A percentile compares a stretch with the other conserved stretches of the same genome.
These are phyloP conservation scores for Tetanocera ferruginea DNA, from an alignment of 2,888 invertebrate genomes.

Conservation along the genomic window DNA sequence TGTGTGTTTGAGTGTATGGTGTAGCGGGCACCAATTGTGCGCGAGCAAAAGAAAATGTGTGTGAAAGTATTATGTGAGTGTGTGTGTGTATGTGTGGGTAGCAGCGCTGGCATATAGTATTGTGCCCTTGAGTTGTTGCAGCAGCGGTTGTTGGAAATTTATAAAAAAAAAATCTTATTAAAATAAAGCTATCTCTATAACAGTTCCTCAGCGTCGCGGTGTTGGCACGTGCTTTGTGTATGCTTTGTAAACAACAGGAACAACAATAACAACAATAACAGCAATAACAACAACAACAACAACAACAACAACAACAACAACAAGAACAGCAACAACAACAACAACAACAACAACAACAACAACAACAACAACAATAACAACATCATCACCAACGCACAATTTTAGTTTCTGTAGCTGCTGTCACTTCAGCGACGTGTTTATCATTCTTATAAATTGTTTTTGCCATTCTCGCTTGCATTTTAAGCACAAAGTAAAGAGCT, in stretches of 20 bases:
- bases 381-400: not conserved
- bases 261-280: not conserved
- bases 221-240: not conserved
- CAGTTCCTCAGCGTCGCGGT: too few relatives aligned
- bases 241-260: too few relatives aligned
- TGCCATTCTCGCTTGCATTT: too few relatives aligned
- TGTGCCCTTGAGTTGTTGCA: too few relatives aligned
- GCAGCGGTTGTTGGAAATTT: too few relatives aligned
- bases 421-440: not conserved
- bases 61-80: constrained; percentile 3
- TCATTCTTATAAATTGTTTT: too few relatives aligned
- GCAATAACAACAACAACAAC: not conserved
- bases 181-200: too few relatives aligned
- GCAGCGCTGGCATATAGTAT: too few relatives aligned
- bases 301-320: not conserved
- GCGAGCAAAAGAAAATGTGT: not conserved
- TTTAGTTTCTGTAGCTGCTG: not conserved
- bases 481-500: too few relatives aligned
- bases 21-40: not conserved
- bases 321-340: too few relatives aligned
- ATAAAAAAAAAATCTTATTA: too few relatives aligned
- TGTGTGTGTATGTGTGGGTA: not conserved
- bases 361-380: not conserved
- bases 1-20: too few relatives aligned
- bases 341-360: not conserved